Percentiles rank a stretch among this genome's conserved stretches.
Conservation (phyloP, 92 coral and sea anemone species). For the Epizoanthus stellaris region DNA sequence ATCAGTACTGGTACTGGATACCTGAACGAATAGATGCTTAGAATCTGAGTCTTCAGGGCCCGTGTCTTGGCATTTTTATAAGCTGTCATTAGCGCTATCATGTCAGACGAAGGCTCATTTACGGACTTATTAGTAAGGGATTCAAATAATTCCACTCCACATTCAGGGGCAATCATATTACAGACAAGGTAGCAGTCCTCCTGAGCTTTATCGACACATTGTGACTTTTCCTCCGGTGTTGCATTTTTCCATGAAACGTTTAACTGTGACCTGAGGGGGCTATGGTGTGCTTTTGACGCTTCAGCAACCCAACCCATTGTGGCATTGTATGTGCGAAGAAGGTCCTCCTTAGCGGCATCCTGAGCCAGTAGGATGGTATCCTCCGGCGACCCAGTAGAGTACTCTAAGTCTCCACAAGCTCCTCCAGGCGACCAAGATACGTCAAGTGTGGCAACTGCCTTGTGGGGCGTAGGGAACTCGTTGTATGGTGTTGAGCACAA, state of each 20-base stretch:
- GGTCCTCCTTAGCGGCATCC: not conserved
- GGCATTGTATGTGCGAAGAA: conserved; percentile 20
- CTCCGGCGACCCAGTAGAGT: not conserved
- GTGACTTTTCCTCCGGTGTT: conserved; percentile 28
- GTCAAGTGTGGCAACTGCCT: not conserved
- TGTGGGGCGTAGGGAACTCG: not conserved
- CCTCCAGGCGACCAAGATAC: conserved; percentile 3
- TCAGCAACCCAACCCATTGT: conserved; percentile 32
- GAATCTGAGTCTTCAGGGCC: conserved; percentile 58
- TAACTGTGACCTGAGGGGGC: not conserved
- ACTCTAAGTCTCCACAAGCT: not conserved
- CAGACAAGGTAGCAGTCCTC: conserved; percentile 46
- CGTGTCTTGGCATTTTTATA: conserved; percentile 46
- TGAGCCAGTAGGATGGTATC: not conserved
- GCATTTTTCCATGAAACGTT: conserved; percentile 33
- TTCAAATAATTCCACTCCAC: conserved; percentile 29
- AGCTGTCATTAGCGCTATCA: conserved; percentile 58
- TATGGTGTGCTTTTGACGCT: not conserved
- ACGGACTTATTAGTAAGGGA: conserved; percentile 14
- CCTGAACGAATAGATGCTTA: conserved; percentile 53
- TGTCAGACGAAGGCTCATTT: conserved; percentile 19
- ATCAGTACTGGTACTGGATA: conserved; percentile 47
- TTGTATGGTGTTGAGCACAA: conserved; percentile 18
- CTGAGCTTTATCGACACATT: conserved; percentile 45
- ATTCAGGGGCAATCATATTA: conserved; percentile 34